These are phyloP conservation scores for Gerris lacustris DNA, from an alignment of 2,888 invertebrate species.

Conservation along the genomic window DNA sequence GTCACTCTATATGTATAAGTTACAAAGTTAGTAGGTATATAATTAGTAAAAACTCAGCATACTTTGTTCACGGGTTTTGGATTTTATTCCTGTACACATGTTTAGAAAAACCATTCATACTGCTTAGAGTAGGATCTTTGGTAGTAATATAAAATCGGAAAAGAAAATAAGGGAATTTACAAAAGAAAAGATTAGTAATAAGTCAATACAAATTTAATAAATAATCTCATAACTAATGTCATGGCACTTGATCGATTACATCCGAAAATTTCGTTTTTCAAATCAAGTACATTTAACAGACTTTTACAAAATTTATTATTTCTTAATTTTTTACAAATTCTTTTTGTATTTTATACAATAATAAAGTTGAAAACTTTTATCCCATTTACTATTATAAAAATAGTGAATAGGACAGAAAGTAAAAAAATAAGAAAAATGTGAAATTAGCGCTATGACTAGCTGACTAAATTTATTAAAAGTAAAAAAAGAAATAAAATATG, in stretches of 20 bases:
- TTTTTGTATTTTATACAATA: no score
- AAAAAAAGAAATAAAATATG: neutral
- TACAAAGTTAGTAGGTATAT: no score
- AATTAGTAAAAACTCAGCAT: no score
- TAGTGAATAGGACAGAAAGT: neutral
- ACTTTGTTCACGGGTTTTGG: no score
- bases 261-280: neutral
- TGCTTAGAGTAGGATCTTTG: no score
- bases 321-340: no score
- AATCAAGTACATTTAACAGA: slow-evolving; percentile 1
- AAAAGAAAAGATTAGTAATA: neutral
- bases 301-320: neutral
- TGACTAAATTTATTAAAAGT: neutral
- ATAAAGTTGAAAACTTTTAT: neutral
- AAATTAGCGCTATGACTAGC: slow-evolving; percentile 5
- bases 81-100: no score
- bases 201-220: neutral
- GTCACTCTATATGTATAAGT: no score
- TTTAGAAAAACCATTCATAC: no score
- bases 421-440: neutral
- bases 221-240: neutral
- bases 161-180: no score
- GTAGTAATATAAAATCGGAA: no score
- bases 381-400: neutral
- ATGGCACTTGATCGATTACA: neutral